These are phyloP conservation scores for Chrysochloris asiatica DNA, from an alignment of 2,113 vertebrate species.

Conservation along the genomic window DNA sequence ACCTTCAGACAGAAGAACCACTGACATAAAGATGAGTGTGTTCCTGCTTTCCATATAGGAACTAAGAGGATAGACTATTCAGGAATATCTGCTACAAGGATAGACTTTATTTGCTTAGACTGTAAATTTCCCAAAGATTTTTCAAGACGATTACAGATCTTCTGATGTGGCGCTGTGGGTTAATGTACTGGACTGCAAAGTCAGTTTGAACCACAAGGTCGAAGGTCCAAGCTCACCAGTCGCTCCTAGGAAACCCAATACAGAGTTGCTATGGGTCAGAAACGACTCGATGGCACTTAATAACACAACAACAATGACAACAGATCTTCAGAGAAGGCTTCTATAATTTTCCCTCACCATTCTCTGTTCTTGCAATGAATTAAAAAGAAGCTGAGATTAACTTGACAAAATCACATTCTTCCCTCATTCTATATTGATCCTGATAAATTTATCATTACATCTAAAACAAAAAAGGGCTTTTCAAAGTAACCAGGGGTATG, in stretches of 20 bases:
- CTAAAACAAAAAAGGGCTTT: background rate
- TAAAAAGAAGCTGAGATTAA: background rate
- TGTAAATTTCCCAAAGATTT: background rate
- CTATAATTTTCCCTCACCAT: background rate
- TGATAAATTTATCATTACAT: background rate
- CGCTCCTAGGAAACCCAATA: too few species aligned
- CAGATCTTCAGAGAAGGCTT: background rate
- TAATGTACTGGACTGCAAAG: too few species aligned
- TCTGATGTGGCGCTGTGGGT: background rate
- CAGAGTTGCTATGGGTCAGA: too few species aligned
- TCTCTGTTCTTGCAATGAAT: background rate
- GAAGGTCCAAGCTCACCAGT: too few species aligned
- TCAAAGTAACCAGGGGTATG: background rate
- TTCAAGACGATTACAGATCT: too few species aligned
- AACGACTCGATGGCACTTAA: too few species aligned
- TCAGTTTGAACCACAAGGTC: too few species aligned
- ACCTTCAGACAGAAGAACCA: background rate
- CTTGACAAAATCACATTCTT: background rate
- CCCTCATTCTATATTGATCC: background rate
- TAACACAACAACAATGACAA: too few species aligned
- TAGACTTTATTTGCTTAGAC: background rate
- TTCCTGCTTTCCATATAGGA: too few species aligned
- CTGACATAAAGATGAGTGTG: background rate
- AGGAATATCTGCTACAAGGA: too few species aligned
- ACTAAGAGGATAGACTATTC: too few species aligned